Evolutionary conservation across 2,797 vertebrate species (phyloP).

Genomic region (Lates japonicus): DNA sequence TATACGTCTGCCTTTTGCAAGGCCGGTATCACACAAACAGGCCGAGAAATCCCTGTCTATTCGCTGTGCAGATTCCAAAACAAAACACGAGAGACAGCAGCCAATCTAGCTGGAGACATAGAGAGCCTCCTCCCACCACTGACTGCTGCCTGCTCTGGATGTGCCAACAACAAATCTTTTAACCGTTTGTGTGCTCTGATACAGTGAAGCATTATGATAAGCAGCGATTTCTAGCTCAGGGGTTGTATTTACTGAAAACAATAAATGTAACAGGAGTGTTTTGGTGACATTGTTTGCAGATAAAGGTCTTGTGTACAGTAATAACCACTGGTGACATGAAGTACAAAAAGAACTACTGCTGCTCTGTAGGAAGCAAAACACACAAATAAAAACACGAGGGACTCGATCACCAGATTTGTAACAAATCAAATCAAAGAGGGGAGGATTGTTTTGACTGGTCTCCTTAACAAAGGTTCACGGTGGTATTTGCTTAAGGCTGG

Average conservation of each 20-base stretch:
- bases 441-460: constrained; percentile 34
- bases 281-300: constrained; percentile 35
- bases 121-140: constrained; percentile 68
- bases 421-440: constrained; percentile 25
- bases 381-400: background rate
- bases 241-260: constrained; percentile 64
- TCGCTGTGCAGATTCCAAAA: constrained; percentile 61
- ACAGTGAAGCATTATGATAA: constrained; percentile 9
- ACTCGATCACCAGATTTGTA: background rate
- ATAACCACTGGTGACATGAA: constrained; percentile 8
- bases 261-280: constrained; percentile 54
- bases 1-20: constrained; percentile 34
- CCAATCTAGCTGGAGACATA: constrained; percentile 70
- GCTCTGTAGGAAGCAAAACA: background rate
- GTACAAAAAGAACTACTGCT: constrained; percentile 3
- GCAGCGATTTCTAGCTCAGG: constrained; percentile 11
- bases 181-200: constrained; percentile 60
- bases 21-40: constrained; percentile 53
- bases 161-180: constrained; percentile 70
- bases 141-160: constrained; percentile 62
- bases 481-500: constrained; percentile 48
- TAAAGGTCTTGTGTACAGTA: constrained; percentile 1
- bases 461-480: constrained; percentile 10
- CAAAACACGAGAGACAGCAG: constrained; percentile 67
- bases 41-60: constrained; percentile 49